Evolutionary conservation across 2,113 vertebrate genomes (phyloP), one percentile per base, ranked within the genome.

Genomic region (Apus apus): DNA sequence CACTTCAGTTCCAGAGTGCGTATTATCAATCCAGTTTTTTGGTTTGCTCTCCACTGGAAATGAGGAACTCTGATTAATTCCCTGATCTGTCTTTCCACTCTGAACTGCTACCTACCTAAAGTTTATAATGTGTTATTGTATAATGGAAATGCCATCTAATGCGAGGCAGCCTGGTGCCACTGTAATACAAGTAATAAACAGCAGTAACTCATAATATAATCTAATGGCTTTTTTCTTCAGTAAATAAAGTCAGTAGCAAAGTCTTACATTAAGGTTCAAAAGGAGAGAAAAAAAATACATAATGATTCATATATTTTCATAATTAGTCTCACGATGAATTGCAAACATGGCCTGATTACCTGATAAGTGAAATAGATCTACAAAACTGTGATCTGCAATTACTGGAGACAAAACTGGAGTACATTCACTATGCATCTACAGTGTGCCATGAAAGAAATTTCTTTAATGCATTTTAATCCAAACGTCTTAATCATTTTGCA

Each of bases 111-210:
- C 62, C 43, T 64, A n/a, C 6, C 30, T 66, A 16, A 83, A 66
- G 20, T 62, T 85, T 61, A 36, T 65, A 61, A 85, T 62, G 62
- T 76, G 36, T 85, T 91, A 50, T 27, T 81, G 34, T 80, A 46
- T 45, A 91, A 90, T 64, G 51, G 74, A 83, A 79, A 85, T 73
- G 78, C 53, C 85, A 93, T 90, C 75, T 90, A 91, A 90, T 29
- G 50, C 75, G 81, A 95, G 71, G 87, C 87, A 90, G 85, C 71
- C 93, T 87, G 82, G 60, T 96, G 87, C 87, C 89, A 95, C 78
- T 91, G 51, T 43, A 88, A 71, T 77, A 66, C 71, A 73, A 95
- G 79, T 62, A 66, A 90, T 87, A 94, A 94, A 70, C 67, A 93
- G 29, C 85, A 85, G 67, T 79, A 89, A 30, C 62, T 83, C 89